These are phyloP conservation scores for Morpho achilles DNA, from an alignment of 2,888 invertebrate genomes.

Conservation along the genomic window DNA sequence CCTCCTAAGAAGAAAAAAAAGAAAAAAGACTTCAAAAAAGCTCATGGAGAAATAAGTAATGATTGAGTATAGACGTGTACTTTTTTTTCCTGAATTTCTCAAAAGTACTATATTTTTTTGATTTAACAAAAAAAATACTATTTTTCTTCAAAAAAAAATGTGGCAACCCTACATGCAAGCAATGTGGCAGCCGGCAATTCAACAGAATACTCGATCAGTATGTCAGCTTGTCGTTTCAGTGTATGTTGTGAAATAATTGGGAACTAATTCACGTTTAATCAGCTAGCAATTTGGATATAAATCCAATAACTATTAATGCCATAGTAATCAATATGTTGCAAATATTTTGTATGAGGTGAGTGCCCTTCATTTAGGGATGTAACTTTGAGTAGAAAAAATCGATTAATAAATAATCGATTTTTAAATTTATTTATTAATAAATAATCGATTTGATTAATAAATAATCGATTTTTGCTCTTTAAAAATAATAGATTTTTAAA, in stretches of 20 bases:
- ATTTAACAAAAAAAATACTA: too few relatives aligned
- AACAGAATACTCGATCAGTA: constrained; percentile 57
- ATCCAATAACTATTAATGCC: background rate
- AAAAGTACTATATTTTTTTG: too few relatives aligned
- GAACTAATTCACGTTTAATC: constrained; percentile 10
- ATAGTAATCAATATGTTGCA: background rate
- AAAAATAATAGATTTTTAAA: too few relatives aligned
- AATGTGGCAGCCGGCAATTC: constrained; percentile 39
- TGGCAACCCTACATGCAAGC: constrained; percentile 32
- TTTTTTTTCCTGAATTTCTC: too few relatives aligned
- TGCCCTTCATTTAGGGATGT: background rate
- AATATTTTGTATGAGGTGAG: background rate
- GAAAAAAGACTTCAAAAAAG: too few relatives aligned
- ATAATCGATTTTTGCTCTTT: too few relatives aligned
- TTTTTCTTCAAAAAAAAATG: too few relatives aligned
- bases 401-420: background rate
- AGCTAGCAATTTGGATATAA: background rate
- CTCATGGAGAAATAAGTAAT: too few relatives aligned
- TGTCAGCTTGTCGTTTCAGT: constrained; percentile 45
- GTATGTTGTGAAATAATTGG: constrained; percentile 20
- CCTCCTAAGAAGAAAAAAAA: too few relatives aligned
- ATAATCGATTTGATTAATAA: background rate
- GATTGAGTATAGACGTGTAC: too few relatives aligned
- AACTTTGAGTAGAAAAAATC: background rate
- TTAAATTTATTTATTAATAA: background rate